Percentiles rank a stretch among this genome's conserved stretches.
Evolutionary conservation across 2,888 invertebrate genomes (phyloP).

Genomic region (Bellardia pandia): DNA sequence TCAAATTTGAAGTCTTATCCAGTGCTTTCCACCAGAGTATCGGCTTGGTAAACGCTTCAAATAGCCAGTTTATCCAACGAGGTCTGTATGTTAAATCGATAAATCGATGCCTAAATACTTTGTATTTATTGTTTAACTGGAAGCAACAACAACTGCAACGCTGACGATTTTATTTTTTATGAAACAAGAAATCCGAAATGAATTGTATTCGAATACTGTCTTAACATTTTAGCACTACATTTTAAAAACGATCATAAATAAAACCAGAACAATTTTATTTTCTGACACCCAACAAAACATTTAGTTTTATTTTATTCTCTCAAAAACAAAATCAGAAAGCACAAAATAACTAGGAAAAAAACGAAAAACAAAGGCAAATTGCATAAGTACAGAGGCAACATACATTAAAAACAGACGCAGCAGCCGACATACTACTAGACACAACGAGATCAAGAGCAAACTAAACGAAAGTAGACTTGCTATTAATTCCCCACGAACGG

Average conservation of each 20-base stretch:
- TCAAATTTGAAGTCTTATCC: too few species aligned
- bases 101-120: too few species aligned
- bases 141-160: too few species aligned
- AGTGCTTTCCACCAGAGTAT: too few species aligned
- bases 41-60: too few species aligned
- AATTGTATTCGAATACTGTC: constrained; percentile 29
- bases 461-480: constrained; percentile 62
- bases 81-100: too few species aligned
- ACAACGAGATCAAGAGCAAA: constrained; percentile 73
- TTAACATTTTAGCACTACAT: constrained; percentile 50
- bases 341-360: constrained; percentile 6
- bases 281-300: constrained; percentile 56
- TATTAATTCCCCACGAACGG: constrained; percentile 31
- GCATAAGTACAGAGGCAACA: constrained; percentile 52
- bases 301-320: constrained; percentile 41
- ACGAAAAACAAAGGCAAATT: constrained; percentile 46
- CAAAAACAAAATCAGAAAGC: constrained; percentile 35
- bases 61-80: too few species aligned
- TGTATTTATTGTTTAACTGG: too few species aligned
- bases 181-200: neutral
- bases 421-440: constrained; percentile 46
- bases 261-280: constrained; percentile 42
- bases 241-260: constrained; percentile 46
- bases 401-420: constrained; percentile 1
- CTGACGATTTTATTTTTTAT: neutral